Percentiles rank a stretch among this genome's conserved stretches.
These are phyloP conservation scores for Aeoliscus strigatus DNA, from an alignment of 2,797 vertebrate species.

Conservation along the genomic window DNA sequence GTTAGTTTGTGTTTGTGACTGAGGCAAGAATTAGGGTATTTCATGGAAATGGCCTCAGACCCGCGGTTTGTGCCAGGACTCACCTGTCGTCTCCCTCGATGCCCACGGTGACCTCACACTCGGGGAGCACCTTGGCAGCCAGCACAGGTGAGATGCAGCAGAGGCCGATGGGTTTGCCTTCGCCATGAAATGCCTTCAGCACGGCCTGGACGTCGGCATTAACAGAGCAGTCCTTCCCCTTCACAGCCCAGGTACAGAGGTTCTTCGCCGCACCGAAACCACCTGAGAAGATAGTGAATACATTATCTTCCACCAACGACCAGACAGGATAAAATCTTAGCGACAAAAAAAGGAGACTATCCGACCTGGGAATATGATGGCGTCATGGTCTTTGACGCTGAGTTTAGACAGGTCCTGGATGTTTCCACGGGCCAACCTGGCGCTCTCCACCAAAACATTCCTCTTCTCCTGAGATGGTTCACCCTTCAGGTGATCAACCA, in stretches of 20 bases:
- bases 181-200: slow-evolving; percentile 73
- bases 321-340: too few species aligned
- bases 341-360: too few species aligned
- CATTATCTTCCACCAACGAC: too few species aligned
- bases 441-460: slow-evolving; percentile 83
- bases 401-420: slow-evolving; percentile 76
- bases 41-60: too few species aligned
- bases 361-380: slow-evolving; percentile 83
- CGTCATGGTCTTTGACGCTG: slow-evolving; percentile 72
- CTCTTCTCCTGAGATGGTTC: slow-evolving; percentile 77
- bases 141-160: slow-evolving; percentile 81
- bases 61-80: slow-evolving; percentile 36
- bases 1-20: too few species aligned
- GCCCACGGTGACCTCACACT: slow-evolving; percentile 79
- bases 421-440: slow-evolving; percentile 84
- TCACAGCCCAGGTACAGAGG: slow-evolving; percentile 81
- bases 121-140: slow-evolving; percentile 80
- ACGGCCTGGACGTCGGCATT: slow-evolving; percentile 67
- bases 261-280: slow-evolving; percentile 82
- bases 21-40: too few species aligned
- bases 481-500: slow-evolving; percentile 83
- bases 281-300: slow-evolving; percentile 59
- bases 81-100: slow-evolving; percentile 73
- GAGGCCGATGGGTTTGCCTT: slow-evolving; percentile 80
- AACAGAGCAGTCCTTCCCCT: slow-evolving; percentile 79